These are phyloP conservation scores for Eupelmus urozonus DNA, from an alignment of 2,888 invertebrate species.

Conservation along the genomic window DNA sequence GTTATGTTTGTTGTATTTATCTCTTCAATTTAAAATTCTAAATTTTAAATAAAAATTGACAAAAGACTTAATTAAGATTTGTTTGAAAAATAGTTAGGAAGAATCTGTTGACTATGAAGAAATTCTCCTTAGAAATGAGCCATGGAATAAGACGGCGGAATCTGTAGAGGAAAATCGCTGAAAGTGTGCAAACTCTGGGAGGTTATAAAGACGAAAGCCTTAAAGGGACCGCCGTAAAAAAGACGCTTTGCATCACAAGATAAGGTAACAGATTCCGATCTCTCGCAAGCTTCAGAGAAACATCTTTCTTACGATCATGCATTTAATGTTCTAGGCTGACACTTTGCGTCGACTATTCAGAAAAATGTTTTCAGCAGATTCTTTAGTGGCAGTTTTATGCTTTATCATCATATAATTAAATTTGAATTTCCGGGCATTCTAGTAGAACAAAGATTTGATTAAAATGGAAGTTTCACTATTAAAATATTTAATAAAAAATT, in stretches of 20 bases:
- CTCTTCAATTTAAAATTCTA: neutral
- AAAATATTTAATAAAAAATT: too few relatives aligned
- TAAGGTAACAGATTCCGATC: slow-evolving; percentile 58
- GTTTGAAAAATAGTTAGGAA: neutral
- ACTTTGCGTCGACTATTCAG: slow-evolving; percentile 44
- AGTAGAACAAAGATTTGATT: neutral
- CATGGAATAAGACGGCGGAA: slow-evolving; percentile 13
- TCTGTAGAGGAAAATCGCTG: slow-evolving; percentile 42
- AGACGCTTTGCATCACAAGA: slow-evolving; percentile 64
- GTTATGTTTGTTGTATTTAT: too few relatives aligned
- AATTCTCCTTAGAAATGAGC: slow-evolving; percentile 37
- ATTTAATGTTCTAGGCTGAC: slow-evolving; percentile 44
- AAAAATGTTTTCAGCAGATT: slow-evolving; percentile 43
- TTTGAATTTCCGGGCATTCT: too few relatives aligned
- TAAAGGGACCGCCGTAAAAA: slow-evolving; percentile 71
- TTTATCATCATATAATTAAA: neutral
- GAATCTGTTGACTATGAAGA: neutral
- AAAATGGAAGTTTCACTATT: too few relatives aligned
- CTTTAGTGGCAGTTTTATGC: neutral
- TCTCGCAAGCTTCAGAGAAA: slow-evolving; percentile 43
- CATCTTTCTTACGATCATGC: slow-evolving; percentile 49
- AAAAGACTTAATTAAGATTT: too few relatives aligned
- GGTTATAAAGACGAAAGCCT: slow-evolving; percentile 67
- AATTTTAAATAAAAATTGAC: too few relatives aligned
- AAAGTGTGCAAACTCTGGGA: slow-evolving; percentile 66